Base-by-base conservation (phyloP, 2,113 vertebrate species). In the Rallus limicola region DNA sequence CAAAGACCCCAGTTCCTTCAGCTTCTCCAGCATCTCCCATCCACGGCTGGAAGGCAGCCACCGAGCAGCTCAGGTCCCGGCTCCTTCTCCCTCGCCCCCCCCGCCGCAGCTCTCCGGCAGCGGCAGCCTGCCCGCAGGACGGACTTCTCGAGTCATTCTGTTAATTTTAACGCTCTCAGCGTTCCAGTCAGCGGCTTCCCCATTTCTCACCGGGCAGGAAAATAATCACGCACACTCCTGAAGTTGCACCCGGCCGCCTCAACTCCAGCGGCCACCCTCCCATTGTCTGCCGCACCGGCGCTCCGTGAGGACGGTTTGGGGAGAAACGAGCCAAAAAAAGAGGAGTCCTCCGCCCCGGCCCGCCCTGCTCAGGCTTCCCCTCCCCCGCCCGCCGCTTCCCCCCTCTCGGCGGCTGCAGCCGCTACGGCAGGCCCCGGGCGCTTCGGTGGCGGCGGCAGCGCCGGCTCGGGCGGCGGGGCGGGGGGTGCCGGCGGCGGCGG, bases 171-270 rank as follows among this genome's bases (percentile, higher is more conserved):
- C 4, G 16, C 8, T 34, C 28, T 48, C 42, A 15, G 38, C 42
- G 68, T n/a, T 10, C 79, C 82, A 4, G 36, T 1, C 56, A 15
- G 85, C 67, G 25, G 46, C 55, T 87, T 85, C 69, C 70, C 68
- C 71, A 1, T 74, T 75, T 38, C 69, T 82, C 50, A 5, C 48
- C 3, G 29, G 5, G 55, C 16, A 10, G 29, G 21, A 16, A 16
- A 44, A 24, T 4, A 17, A 21, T 4, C 29, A 11, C 6, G 23
- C 53, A 10, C 3, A n/a, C 52, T 36, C 24, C 85, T 3, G 13
- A 95, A 96, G 88, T 88, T 92, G 78, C 82, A 58, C 88, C 55
- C 64, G 55, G 77, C 74, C 46, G 92, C 60, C 69, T n/a, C 6
- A 87, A 91, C 90, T 92, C 86, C 52, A 7, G 69, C 79, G 71